These are phyloP conservation scores for Frieseomelitta varia DNA, from an alignment of 1,140 invertebrate species.

Conservation along the genomic window DNA sequence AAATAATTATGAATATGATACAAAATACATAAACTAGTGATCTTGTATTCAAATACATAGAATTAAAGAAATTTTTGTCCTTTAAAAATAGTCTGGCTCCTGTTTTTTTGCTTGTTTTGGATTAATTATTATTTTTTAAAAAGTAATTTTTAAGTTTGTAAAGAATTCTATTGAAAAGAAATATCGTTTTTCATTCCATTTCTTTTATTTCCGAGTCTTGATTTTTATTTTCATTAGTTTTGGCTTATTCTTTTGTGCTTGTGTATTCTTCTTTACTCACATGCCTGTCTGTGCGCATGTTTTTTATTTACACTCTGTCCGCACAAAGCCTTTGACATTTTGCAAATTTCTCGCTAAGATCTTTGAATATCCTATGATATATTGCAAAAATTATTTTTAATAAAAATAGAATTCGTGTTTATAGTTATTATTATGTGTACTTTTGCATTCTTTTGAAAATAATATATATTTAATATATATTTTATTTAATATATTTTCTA, in stretches of 20 bases:
- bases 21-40: too few species aligned
- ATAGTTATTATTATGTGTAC: not conserved
- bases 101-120: not conserved
- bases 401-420: not conserved
- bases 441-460: not conserved
- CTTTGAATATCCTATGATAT: not conserved
- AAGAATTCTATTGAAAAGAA: not conserved
- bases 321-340: not conserved
- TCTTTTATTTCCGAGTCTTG: not conserved
- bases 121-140: not conserved
- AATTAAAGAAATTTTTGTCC: not conserved
- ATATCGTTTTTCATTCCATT: too few species aligned
- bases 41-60: not conserved
- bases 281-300: not conserved
- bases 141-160: not conserved
- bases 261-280: too few species aligned
- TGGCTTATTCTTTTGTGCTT: not conserved
- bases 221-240: not conserved
- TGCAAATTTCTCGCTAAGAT: not conserved
- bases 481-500: too few species aligned
- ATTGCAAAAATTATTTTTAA: not conserved
- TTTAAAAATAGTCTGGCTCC: not conserved
- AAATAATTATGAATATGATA: not conserved
- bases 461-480: not conserved
- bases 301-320: not conserved